Base-by-base conservation (phyloP, 1,140 invertebrate species). In the Drosophila littoralis region DNA sequence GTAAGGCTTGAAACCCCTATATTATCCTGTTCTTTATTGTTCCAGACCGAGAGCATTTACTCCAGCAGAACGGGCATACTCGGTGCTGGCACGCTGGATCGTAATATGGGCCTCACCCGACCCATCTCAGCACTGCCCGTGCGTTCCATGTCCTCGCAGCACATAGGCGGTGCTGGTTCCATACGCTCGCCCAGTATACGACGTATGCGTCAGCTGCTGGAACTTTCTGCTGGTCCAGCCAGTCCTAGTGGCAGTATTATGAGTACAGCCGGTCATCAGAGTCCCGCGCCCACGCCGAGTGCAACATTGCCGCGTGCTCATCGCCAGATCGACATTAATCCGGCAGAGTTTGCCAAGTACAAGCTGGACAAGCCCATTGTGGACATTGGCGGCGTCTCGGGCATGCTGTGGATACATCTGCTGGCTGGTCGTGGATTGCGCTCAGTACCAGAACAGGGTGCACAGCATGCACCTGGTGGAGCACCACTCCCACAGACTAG, bases 271-370 rank as follows among this genome's bases (percentile, higher is more conserved):
- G 93, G 93, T 7, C 94, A 94, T 67, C 95, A 95, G 15, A 95
- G 94, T 92, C 95, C 94, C 33, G 95, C 94, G 64, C 95, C 93
- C 22, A 97, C 95, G 83, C 96, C 95, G 15, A 95, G 95, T 58
- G 95, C 96, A 5, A 95, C 96, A 28, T 94, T 96, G 81, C 96
- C 96, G 36, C 94, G 95, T 81, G 93, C 93, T 76, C 93, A 95
- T 81, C 93, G 96, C 90, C 95, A 97, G 91, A 94, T 97, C 80
- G 97, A 97, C 92, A 97, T 97, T 81, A 97, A 97, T 94, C 96
- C 97, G 84, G 96, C 96, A 95, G 97, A 98, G 93, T 98, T 98
- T 93, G 94, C 97, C 81, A 98, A 98, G 93, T 98, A 98, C 93
- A 98, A 97, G 93, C 95, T 97, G 90, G 97, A 97, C 82, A 97